Conservation (phyloP, 2,888 invertebrate genomes). For the Melipona bicolor region DNA sequence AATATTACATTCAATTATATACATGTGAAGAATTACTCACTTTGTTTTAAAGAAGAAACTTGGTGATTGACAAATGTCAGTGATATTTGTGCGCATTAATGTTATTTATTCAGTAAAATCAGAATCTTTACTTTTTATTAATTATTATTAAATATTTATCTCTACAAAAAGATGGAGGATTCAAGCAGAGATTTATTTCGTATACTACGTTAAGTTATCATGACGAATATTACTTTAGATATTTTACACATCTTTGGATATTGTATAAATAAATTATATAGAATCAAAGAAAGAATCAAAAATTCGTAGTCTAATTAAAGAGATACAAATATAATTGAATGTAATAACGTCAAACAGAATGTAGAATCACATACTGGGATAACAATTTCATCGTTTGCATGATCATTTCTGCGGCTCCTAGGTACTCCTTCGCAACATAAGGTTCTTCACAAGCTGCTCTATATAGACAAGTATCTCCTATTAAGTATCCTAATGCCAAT, state of each 20-base stretch:
- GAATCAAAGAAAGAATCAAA: not conserved
- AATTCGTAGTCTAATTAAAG: not conserved
- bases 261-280: not conserved
- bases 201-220: not conserved
- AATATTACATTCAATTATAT: not conserved
- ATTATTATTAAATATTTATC: too few species aligned
- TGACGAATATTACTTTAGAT: not conserved
- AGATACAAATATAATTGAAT: too few species aligned
- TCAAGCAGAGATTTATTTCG: not conserved
- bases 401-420: constrained; percentile 91
- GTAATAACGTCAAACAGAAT: too few species aligned
- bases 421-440: constrained; percentile 89
- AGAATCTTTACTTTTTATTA: too few species aligned
- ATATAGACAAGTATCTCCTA: constrained; percentile 90
- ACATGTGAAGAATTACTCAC: not conserved
- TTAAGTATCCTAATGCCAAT: constrained; percentile 89
- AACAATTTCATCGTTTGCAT: constrained; percentile 89
- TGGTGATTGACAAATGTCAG: not conserved
- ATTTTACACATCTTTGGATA: not conserved
- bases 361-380: constrained; percentile 67
- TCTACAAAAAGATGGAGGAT: too few species aligned
- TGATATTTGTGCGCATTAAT: too few species aligned
- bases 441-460: constrained; percentile 91
- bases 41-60: not conserved
- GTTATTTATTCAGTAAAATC: too few species aligned